phyloP scores from a whole-genome alignment of 2,113 vertebrate genomes.

The Mus spicilegus region DNA sequence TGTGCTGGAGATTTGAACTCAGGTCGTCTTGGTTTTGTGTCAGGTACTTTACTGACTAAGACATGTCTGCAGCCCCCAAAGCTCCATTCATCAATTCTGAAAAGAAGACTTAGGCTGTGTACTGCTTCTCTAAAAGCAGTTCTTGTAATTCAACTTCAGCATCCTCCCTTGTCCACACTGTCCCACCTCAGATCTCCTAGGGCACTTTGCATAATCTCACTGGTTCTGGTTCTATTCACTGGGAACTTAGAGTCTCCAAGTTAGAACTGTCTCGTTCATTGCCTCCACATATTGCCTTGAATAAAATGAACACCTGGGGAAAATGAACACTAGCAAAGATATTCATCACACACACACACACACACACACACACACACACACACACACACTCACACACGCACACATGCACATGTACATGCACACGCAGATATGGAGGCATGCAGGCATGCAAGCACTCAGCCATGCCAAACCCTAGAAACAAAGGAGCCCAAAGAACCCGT shows the following conservation, averaged over 20 bases:
- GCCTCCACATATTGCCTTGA: not conserved
- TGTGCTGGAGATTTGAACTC: not conserved
- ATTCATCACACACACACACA: not conserved
- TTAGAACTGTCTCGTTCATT: not conserved
- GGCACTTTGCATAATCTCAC: not conserved
- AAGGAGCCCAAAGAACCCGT: not conserved
- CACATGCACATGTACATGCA: not conserved
- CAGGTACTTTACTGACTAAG: not conserved
- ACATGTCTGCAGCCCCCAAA: not conserved
- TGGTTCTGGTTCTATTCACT: not conserved
- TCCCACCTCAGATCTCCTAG: fast-evolving
- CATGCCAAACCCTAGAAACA: not conserved
- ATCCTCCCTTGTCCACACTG: fast-evolving
- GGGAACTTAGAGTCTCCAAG: not conserved
- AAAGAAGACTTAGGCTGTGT: not conserved
- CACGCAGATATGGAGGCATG: fast-evolving
- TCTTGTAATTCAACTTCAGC: not conserved
- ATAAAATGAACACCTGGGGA: not conserved
- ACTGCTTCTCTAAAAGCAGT: not conserved
- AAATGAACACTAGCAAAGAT: not conserved
- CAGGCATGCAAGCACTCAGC: fast-evolving
- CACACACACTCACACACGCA: not conserved
- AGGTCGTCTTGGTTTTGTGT: not conserved
- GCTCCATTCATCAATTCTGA: not conserved
- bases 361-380: not conserved